Evolutionary conservation across 1,140 invertebrate genomes (phyloP), one percentile per base, ranked within the genome.

Genomic region (Plodia interpunctella): DNA sequence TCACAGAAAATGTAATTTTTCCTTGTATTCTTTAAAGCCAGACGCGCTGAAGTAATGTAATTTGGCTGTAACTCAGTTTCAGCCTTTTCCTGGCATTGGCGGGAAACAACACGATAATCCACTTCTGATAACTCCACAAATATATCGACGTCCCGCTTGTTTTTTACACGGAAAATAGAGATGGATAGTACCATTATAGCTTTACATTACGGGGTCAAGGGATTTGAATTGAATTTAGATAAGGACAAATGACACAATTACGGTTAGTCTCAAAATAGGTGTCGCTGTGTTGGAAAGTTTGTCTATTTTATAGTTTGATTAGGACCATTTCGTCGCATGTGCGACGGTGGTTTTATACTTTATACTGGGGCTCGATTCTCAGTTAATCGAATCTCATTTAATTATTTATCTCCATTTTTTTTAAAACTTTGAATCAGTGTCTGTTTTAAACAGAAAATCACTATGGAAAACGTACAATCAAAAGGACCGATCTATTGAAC

Each of bases 71-170:
- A 53, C 20, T 53, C 51, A 28, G 19, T 53, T 25, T 2, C 51
- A 13, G 19, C 51, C 21, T 25, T 25, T 5, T 10, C 19, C 51
- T 25, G 20, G 20, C 15, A n/a, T 10, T 25, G 17, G 20, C 19
- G 32, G 13, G 15, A 44, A 56, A 35, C 30, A 56, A 63, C 35
- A 50, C 49, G 30, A 57, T 57, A 55, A 60, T 60, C 55, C 61
- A 58, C 52, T 63, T 63, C 59, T 63, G 61, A 63, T 61, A 13
- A 32, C 25, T 50, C 20, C 19, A 30, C 15, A 57, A 53, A 20
- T 18, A 21, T 53, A 53, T 60, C 25, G 18, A 20, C 11, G 50
- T 53, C 51, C 21, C 10, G 51, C 51, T 53, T 17, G 19, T 25
- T 53, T 25, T n/a, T 0, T 13, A 3, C 19, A 3, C 51, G n/a